A percentile compares a stretch with the other conserved stretches of the same genome.
These are phyloP conservation scores for Malurus melanocephalus DNA, from an alignment of 2,113 vertebrate genomes.

Conservation along the genomic window DNA sequence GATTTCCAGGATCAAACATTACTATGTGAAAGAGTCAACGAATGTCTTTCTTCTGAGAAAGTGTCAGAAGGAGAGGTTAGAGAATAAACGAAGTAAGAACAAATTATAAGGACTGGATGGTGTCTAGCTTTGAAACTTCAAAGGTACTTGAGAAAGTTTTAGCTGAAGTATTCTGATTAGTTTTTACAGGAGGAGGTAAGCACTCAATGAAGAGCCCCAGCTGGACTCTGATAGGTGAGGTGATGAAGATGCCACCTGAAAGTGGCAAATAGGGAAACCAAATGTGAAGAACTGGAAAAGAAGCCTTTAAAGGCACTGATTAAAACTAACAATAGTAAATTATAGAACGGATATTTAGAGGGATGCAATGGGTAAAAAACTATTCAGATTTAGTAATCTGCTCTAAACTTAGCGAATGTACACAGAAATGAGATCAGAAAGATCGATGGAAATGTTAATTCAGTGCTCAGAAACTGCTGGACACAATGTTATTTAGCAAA, in stretches of 20 bases:
- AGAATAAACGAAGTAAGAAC: background rate
- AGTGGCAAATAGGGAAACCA: background rate
- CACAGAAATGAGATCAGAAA: background rate
- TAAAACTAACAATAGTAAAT: background rate
- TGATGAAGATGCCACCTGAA: background rate
- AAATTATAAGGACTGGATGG: background rate
- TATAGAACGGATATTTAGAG: background rate
- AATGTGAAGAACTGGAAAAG: background rate
- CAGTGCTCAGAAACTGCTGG: background rate
- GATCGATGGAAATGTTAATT: background rate
- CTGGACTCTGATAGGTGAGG: background rate
- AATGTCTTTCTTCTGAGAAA: background rate
- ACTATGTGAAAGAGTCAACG: background rate
- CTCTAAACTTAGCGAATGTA: background rate
- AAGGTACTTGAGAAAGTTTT: background rate
- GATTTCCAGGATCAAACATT: background rate
- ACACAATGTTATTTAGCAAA: background rate
- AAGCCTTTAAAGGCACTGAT: background rate
- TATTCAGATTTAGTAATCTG: background rate
- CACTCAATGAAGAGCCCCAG: background rate
- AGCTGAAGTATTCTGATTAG: background rate
- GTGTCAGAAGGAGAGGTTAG: background rate
- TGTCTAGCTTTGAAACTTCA: background rate
- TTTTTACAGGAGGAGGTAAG: background rate
- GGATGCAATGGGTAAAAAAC: background rate